A percentile compares a stretch with the other conserved stretches of the same genome.
These are phyloP conservation scores for Phanerotoma sp. DNA, from an alignment of 2,888 invertebrate species.

Conservation along the genomic window DNA sequence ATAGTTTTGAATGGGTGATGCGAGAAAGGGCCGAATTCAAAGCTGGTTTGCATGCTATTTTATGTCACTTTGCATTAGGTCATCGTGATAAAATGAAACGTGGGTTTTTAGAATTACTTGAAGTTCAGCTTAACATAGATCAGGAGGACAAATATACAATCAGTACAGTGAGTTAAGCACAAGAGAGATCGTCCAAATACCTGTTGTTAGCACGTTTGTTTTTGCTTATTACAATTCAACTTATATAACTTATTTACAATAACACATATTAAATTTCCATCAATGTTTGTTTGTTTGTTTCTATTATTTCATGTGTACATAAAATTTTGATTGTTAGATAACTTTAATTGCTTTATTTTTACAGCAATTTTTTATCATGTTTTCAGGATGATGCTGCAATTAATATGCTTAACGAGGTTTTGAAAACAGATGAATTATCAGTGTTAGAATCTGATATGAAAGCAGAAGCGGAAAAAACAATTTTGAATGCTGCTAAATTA, in stretches of 20 bases:
- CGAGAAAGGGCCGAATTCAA: slow-evolving; percentile 90
- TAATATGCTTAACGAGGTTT: slow-evolving; percentile 68
- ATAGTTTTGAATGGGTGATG: slow-evolving; percentile 98
- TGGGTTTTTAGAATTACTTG: slow-evolving; percentile 86
- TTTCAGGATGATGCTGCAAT: slow-evolving; percentile 61
- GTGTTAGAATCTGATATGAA: slow-evolving; percentile 71
- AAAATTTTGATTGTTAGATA: no score
- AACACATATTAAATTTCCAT: neutral
- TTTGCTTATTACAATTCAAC: slow-evolving; percentile 11
- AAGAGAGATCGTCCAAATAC: neutral
- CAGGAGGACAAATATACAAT: slow-evolving; percentile 67
- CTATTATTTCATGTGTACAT: neutral
- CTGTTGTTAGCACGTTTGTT: slow-evolving; percentile 9
- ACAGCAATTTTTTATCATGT: neutral
- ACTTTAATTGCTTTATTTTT: slow-evolving; percentile 4
- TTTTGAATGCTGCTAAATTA: slow-evolving; percentile 84
- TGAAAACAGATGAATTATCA: slow-evolving; percentile 76
- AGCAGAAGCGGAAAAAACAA: slow-evolving; percentile 76
- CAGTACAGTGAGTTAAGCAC: slow-evolving; percentile 46
- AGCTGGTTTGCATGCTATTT: slow-evolving; percentile 82
- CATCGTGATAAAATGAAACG: slow-evolving; percentile 93
- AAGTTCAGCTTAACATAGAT: slow-evolving; percentile 81
- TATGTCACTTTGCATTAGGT: slow-evolving; percentile 86
- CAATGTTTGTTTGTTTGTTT: neutral
- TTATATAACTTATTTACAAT: neutral